Evolutionary conservation across 2,888 invertebrate genomes (phyloP), one percentile per base, ranked within the genome.

Genomic region (Apodemia mormo): DNA sequence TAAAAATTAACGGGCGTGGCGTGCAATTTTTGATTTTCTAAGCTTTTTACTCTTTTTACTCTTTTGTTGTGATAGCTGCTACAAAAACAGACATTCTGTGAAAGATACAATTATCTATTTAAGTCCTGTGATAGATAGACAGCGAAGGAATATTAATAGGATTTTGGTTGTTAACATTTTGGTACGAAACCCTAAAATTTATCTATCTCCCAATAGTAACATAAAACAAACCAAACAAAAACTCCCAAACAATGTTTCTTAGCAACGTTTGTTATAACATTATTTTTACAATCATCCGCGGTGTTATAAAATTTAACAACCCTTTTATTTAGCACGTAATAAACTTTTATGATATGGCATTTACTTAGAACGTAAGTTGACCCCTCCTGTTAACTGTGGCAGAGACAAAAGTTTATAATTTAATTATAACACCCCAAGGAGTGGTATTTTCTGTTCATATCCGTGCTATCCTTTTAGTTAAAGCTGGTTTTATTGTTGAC

Each of bases 241-340:
- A 37, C 56, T 52, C 29, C 37, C 37, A 22, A 58, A 66, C 71
- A 72, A 69, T 67, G 65, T 65, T 69, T 67, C 68, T 33, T 30
- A 67, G 64, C 74, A 74, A 76, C 78, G 73, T 80, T 82, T 83
- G 81, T 80, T 14, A 78, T 78, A 80, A 80, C 81, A 84, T 81
- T 80, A 80, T 80, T 79, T 84, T 83, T 83, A 83, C 85, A 89
- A 87, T 86, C 85, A 86, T 80, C 80, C 79, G 80, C 80, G 78
- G 76, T 80, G 78, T 86, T 88, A 87, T 87, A 87, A 88, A 90
- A 88, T 85, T 86, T 86, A 82, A 85, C 78, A 84, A 88, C 92
- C 92, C 92, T 86, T 92, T 91, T 88, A 91, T 91, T 91, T 89
- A 85, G 87, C 89, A 89, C 89, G 87, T 85, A 85, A 85, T 92